These are phyloP conservation scores for Pollimyrus isidori DNA, from an alignment of 2,113 vertebrate genomes.

Conservation along the genomic window DNA sequence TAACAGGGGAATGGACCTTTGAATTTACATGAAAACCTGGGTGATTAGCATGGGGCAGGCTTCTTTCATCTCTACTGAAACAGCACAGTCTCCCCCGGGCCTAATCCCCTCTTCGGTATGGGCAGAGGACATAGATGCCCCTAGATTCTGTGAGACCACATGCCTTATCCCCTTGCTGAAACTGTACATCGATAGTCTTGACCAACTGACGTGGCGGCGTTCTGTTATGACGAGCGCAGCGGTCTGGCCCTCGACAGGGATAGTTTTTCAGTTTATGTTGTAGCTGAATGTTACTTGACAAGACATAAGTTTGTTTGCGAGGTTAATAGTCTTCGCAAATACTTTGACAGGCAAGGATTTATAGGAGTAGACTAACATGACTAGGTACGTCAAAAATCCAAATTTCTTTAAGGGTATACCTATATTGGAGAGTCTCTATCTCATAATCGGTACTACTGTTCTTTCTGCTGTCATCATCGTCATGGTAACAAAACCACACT, in stretches of 20 bases:
- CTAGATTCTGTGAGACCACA: not conserved
- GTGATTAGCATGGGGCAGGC: conserved; percentile 33
- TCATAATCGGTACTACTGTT: not conserved
- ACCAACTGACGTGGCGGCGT: not conserved
- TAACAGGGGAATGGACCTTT: conserved; percentile 46
- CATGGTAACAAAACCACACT: not conserved
- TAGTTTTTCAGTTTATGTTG: not conserved
- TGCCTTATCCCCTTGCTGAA: no score
- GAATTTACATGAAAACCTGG: conserved; percentile 49
- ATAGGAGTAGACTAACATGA: not conserved
- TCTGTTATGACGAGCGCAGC: not conserved
- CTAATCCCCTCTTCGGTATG: not conserved
- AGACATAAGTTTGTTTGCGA: not conserved
- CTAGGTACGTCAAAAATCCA: not conserved
- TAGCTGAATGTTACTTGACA: not conserved
- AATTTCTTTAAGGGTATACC: not conserved
- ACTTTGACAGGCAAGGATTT: not conserved
- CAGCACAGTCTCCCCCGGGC: conserved; percentile 21
- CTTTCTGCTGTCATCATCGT: not conserved
- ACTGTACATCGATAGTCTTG: not conserved
- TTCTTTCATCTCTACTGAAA: conserved; percentile 30
- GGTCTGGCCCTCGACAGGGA: not conserved
- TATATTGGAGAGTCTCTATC: not conserved
- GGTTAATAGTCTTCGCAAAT: not conserved
- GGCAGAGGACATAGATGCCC: not conserved